Evolutionary conservation across 2,113 vertebrate species (phyloP), one percentile per base, ranked within the genome.

Genomic region (Cyanistes caeruleus): DNA sequence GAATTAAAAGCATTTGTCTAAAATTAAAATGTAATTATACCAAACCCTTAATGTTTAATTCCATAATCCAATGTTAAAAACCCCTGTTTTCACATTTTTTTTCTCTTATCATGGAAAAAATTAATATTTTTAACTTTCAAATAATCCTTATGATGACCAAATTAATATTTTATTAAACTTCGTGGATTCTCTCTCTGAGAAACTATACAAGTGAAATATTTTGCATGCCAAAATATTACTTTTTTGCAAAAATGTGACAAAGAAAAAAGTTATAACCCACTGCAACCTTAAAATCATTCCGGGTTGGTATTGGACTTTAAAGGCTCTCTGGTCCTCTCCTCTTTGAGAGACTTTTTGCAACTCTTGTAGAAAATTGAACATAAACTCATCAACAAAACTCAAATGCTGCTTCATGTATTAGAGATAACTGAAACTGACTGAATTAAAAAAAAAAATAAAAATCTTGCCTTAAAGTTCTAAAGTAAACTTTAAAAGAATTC

Each of bases 321-420:
- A 87, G 58, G 7, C 10, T 53, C 24, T 77, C 82, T 63, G 21
- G 59, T 58, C 21, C 7, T 52, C 22, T 92, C 7, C 10, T 63
- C 13, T 69, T 68, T 73, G 68, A 44, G 22, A 62, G n/a, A 30
- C 9, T 56, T n/a, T 82, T 58, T 89, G 33, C 19, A 89, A 7
- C 15, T 84, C 60, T 43, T 41, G 53, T 30, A 60, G 53, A 72
- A 84, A 95, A 7, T 14, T 39, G 90, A 94, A 91, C 58, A 89
- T 72, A 90, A 84, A 81, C 64, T 56, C 49, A 63, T 11, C n/a
- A 53, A 49, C 11, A 72, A 80, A 89, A 76, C 13, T 84, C 39
- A 84, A 56, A 87, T 90, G 33, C 19, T 91, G 22, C 93, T 96
- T 95, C 76, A 95, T 94, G 87, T 76, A 88, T 82, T 91, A 95